Conservation (phyloP, 2,797 vertebrate species). For the Gallinago nigripennis region DNA sequence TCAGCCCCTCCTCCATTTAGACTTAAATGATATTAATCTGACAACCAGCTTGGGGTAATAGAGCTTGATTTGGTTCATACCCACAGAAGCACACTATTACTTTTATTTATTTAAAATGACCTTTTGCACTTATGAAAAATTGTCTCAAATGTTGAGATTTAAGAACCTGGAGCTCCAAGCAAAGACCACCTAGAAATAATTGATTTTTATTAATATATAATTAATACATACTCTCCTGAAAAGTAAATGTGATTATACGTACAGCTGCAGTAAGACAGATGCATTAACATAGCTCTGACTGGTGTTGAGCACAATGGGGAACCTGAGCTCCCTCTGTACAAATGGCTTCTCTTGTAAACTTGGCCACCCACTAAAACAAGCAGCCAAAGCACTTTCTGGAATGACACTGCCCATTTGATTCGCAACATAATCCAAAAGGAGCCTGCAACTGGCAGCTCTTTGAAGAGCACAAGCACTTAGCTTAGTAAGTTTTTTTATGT, state of each 20-base stretch:
- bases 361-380: not conserved
- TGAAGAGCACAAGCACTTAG: not conserved
- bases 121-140: not conserved
- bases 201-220: not conserved
- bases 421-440: not conserved
- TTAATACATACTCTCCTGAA: not conserved
- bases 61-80: not conserved
- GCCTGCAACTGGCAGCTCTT: not conserved
- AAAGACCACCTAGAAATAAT: not conserved
- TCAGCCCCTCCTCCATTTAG: not conserved
- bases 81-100: not conserved
- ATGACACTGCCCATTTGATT: fast-evolving
- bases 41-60: not conserved
- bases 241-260: not conserved
- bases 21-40: not conserved
- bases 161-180: not conserved
- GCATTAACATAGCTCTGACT: not conserved
- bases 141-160: not conserved
- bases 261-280: not conserved
- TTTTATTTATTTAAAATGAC: not conserved
- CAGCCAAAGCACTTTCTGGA: not conserved
- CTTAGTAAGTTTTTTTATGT: not conserved
- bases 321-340: not conserved
- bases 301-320: not conserved
- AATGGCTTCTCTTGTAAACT: not conserved